Conservation (phyloP, 2,113 vertebrate genomes). For the Vombatus ursinus region DNA sequence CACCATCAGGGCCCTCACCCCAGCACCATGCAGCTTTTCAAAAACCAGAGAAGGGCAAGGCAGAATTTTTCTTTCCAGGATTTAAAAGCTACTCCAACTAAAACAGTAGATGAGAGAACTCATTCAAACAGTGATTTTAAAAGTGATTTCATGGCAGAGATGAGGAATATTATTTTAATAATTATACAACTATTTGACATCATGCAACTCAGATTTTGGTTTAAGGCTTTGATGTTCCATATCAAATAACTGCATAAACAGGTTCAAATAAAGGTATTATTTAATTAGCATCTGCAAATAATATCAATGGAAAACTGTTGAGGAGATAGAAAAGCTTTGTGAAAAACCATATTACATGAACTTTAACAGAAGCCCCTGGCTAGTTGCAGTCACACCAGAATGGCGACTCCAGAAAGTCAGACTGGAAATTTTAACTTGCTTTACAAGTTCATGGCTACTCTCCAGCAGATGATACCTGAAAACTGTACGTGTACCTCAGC, state of each 20-base stretch:
- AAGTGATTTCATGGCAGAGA: neutral
- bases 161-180: neutral
- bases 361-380: neutral
- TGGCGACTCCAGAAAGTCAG: neutral
- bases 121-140: neutral
- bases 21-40: neutral
- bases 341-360: neutral
- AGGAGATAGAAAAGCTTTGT: neutral
- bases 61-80: neutral
- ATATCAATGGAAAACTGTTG: neutral
- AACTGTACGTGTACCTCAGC: neutral
- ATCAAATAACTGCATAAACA: neutral
- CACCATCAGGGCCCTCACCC: neutral
- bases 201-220: neutral
- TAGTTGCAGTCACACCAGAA: neutral
- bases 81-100: neutral
- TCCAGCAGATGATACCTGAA: neutral
- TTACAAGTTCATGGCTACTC: neutral
- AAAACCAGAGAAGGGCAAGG: neutral
- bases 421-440: neutral
- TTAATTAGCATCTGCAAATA: neutral
- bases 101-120: neutral
- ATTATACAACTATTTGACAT: neutral
- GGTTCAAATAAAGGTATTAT: conserved; percentile 18
- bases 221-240: neutral